These are phyloP conservation scores for Apogon hyalosoma DNA, from an alignment of 2,797 vertebrate species.

Conservation along the genomic window DNA sequence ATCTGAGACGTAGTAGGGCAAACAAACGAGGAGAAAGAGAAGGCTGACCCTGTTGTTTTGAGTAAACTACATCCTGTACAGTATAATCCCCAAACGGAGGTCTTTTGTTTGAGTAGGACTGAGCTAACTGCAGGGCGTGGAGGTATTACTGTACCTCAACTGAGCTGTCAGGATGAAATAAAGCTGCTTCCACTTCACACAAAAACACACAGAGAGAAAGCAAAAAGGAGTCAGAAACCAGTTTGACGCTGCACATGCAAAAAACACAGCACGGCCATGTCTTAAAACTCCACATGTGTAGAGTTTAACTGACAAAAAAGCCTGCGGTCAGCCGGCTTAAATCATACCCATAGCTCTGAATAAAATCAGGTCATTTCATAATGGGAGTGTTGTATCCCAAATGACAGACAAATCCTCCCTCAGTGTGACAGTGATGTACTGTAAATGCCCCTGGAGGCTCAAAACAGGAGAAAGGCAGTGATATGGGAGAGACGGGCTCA, in stretches of 20 bases:
- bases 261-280: slow-evolving; percentile 3
- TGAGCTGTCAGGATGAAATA: slow-evolving; percentile 56
- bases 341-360: slow-evolving; percentile 49
- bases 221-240: slow-evolving; percentile 3
- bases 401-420: slow-evolving; percentile 40
- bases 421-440: slow-evolving; percentile 43
- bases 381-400: slow-evolving; percentile 41
- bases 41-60: slow-evolving; percentile 60
- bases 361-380: slow-evolving; percentile 54
- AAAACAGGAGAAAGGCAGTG: slow-evolving; percentile 30
- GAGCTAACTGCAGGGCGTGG: slow-evolving; percentile 62
- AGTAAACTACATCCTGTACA: slow-evolving; percentile 70
- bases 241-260: too few species aligned
- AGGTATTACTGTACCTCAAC: slow-evolving; percentile 54
- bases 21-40: slow-evolving; percentile 66
- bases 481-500: slow-evolving; percentile 41
- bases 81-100: slow-evolving; percentile 58
- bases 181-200: slow-evolving; percentile 27
- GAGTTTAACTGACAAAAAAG: slow-evolving; percentile 31
- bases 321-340: slow-evolving; percentile 37
- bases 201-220: slow-evolving; percentile 31
- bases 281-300: slow-evolving; percentile 23
- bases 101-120: slow-evolving; percentile 62
- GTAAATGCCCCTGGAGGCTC: slow-evolving; percentile 40
- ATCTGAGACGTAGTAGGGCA: slow-evolving; percentile 36